phyloP scores from a whole-genome alignment of 2,113 vertebrate genomes.

The Pterocles burchelli region DNA sequence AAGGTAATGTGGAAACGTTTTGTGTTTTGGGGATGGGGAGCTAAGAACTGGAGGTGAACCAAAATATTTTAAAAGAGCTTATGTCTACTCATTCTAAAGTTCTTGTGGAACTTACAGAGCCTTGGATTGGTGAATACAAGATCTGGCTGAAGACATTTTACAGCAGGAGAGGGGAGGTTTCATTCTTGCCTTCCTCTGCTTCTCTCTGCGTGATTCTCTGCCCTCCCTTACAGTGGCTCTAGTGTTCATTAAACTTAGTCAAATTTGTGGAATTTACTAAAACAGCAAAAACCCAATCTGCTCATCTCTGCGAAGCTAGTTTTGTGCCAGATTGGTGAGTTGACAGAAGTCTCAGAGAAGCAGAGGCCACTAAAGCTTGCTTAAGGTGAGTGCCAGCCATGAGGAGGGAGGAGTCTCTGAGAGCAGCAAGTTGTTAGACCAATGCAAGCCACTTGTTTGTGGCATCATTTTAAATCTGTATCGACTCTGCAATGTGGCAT shows the following conservation, averaged over 20 bases:
- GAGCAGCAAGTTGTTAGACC: neutral
- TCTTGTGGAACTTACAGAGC: neutral
- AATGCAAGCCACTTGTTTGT: neutral
- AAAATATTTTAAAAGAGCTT: neutral
- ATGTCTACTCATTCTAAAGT: neutral
- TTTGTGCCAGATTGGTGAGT: neutral
- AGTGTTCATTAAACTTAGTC: neutral
- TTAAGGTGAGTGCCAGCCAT: neutral
- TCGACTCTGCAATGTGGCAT: neutral
- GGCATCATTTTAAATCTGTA: neutral
- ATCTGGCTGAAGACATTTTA: neutral
- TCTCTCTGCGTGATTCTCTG: neutral
- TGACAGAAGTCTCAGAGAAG: neutral
- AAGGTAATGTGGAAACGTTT: slow-evolving; percentile 79
- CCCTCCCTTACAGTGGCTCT: neutral
- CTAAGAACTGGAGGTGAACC: neutral
- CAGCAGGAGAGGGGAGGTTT: neutral
- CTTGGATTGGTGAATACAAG: neutral
- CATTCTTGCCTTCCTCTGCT: neutral
- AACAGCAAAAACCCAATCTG: neutral
- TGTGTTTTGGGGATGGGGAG: neutral
- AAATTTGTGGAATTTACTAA: neutral
- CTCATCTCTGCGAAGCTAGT: neutral
- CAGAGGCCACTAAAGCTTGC: neutral
- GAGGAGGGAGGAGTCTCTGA: neutral